Base-by-base conservation (phyloP, 2,888 invertebrate genomes). In the Dichetophora obliterata region DNA sequence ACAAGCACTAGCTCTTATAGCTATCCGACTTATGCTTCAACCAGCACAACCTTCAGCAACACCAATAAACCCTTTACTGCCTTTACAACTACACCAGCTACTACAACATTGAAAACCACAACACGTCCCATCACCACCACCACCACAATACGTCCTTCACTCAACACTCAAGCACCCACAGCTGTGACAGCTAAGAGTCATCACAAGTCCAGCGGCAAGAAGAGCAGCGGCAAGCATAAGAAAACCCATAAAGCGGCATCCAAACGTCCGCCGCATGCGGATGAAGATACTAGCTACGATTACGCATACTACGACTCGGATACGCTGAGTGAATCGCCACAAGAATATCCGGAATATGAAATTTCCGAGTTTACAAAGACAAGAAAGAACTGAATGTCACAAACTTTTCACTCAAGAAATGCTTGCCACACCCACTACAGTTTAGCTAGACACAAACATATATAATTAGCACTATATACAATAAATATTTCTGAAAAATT, bases 281-380 rank as follows among this genome's bases (percentile, higher is more conserved):
- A 93, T 80, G 93, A 93, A 83, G 93, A 94, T 83, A 91, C 91
- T 72, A 93, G 93, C 86, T 96, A 96, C 85, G 96, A 96, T 86
- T 96, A 96, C 84, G 95, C 95, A 5, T 96, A 96, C 85, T 96
- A 96, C 84, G 96, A 96, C 86, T 92, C 93, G 76, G 96, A 95
- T 86, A 92, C 92, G 70, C 75, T 84, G 72, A 84, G 82, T 82
- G 85, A 87, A 80, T 82, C 85, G 65, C 84, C 85, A 48, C 92
- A 92, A 70, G 91, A 91, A 59, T 92, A 92, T 83, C 87, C 91
- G 54, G 92, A 92, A 85, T 92, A 92, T 82, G 92, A 92, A 77
- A 91, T 92, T 89, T 91, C 91, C 85, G 93, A 93, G 86, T 92
- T 93, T 82, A 92, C 92, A 82, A 93, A 92, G 90, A 92, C 92